Percentiles rank a stretch among this genome's conserved stretches.
These are phyloP conservation scores for Hyles lineata DNA, from an alignment of 2,888 invertebrate genomes.

Conservation along the genomic window DNA sequence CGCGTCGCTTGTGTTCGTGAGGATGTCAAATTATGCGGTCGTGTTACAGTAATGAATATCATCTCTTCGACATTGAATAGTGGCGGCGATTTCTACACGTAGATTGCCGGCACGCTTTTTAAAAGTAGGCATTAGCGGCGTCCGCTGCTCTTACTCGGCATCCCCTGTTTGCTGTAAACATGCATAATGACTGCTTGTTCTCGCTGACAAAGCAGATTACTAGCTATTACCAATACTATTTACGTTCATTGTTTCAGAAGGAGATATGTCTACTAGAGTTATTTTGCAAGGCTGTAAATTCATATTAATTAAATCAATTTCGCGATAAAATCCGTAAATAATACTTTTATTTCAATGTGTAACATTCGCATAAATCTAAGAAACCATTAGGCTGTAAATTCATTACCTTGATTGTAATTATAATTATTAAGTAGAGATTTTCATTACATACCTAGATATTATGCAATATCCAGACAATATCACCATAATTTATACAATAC, in stretches of 20 bases:
- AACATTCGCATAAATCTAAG: no score
- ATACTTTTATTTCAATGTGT: no score
- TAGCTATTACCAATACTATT: background rate
- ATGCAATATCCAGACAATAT: background rate
- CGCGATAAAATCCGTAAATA: no score
- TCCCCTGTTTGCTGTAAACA: background rate
- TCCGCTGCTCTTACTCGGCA: constrained; percentile 3
- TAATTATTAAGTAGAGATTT: no score
- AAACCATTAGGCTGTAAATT: no score
- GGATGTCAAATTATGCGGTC: constrained; percentile 62
- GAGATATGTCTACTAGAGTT: background rate
- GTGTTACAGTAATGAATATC: constrained; percentile 62
- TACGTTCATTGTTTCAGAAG: background rate
- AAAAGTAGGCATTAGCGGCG: constrained; percentile 22
- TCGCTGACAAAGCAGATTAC: background rate
- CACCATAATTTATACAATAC: background rate
- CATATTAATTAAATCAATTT: no score
- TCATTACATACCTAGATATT: background rate
- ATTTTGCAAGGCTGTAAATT: background rate
- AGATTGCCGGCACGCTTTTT: constrained; percentile 23
- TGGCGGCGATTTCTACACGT: constrained; percentile 23
- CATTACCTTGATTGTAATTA: background rate
- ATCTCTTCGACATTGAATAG: constrained; percentile 47
- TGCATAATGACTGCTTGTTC: background rate
- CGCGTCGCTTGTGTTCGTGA: constrained; percentile 63